Percentiles rank a stretch among this genome's conserved stretches.
Conservation (phyloP, 2,113 vertebrate genomes). For the Loxodonta africana region DNA sequence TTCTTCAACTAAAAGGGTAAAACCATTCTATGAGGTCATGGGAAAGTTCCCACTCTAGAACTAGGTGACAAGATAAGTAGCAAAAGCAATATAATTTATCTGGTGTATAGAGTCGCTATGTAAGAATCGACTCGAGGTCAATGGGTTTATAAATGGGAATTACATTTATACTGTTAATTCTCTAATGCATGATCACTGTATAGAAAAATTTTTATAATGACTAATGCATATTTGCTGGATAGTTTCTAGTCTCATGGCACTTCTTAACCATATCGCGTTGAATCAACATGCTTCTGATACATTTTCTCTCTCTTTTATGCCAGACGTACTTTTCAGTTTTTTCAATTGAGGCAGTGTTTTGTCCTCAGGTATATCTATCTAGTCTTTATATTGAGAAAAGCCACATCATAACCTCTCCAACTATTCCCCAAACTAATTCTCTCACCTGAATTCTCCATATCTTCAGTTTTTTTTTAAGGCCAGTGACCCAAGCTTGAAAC, state of each 20-base stretch:
- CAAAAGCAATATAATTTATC: background rate
- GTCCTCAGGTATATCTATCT: background rate
- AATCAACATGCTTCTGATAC: background rate
- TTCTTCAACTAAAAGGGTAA: conserved; percentile 36
- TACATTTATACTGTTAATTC: background rate
- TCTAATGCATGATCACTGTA: background rate
- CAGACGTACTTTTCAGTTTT: background rate
- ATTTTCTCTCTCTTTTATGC: background rate
- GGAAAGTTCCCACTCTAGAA: background rate
- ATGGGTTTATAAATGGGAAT: background rate
- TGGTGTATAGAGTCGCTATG: background rate
- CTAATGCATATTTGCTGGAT: background rate
- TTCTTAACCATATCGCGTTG: background rate
- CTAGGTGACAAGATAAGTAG: background rate
- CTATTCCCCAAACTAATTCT: background rate
- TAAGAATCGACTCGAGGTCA: no score
- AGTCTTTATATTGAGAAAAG: background rate
- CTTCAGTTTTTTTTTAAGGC: background rate
- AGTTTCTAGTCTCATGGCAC: background rate
- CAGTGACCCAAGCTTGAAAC: background rate
- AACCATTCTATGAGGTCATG: background rate
- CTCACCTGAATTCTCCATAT: background rate
- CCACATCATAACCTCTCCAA: background rate
- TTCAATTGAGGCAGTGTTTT: background rate
- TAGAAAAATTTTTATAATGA: background rate